phyloP scores from a whole-genome alignment of 2,888 invertebrate species.

The Eupithecia tripunctaria region DNA sequence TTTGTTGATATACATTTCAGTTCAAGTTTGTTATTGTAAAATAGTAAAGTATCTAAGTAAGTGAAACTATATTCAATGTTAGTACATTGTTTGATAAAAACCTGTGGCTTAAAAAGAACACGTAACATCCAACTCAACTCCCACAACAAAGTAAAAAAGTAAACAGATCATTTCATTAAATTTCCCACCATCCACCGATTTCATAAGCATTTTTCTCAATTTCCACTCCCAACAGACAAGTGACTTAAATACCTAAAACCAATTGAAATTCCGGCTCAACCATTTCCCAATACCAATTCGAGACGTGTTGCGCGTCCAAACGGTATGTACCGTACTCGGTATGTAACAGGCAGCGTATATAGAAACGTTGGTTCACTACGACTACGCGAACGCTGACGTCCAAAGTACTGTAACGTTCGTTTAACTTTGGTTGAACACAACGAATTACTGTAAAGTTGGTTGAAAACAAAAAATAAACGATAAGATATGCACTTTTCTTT shows the following conservation, averaged over 20 bases:
- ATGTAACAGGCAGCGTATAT: neutral
- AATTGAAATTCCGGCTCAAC: slow-evolving; percentile 69
- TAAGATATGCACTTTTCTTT: no score
- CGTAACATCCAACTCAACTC: neutral
- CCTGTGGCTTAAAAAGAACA: neutral
- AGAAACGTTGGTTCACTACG: slow-evolving; percentile 8
- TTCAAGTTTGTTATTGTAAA: no score
- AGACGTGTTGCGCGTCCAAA: slow-evolving; percentile 53
- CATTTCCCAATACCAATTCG: slow-evolving; percentile 65
- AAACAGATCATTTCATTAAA: neutral
- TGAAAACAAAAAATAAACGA: no score
- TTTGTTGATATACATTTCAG: no score
- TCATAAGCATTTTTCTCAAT: slow-evolving; percentile 28
- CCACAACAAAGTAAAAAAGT: neutral
- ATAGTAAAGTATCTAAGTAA: neutral
- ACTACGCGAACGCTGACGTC: neutral
- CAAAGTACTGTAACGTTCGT: neutral
- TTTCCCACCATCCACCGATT: neutral
- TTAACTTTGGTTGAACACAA: no score
- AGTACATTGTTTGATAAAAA: neutral
- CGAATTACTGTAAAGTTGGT: no score
- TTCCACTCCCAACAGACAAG: slow-evolving; percentile 47
- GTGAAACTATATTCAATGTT: neutral
- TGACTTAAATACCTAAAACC: slow-evolving; percentile 64
- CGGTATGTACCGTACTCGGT: slow-evolving; percentile 42